Evolutionary conservation across 2,113 vertebrate species (phyloP), one percentile per base, ranked within the genome.

Genomic region (Pogona vitticeps): DNA sequence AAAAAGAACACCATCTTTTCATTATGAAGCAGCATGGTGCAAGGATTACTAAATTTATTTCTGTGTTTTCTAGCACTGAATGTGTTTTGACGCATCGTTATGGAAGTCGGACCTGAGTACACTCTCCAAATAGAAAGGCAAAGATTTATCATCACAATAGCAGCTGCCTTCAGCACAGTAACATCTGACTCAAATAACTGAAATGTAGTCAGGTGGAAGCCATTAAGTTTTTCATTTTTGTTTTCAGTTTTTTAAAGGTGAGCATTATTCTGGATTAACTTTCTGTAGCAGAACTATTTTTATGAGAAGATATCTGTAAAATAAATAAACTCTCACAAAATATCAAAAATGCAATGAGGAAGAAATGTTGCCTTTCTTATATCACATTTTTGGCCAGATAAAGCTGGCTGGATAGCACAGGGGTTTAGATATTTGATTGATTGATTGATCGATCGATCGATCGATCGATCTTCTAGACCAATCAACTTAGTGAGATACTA

Each of bases 1-100:
- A 61, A 36, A 68, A 76, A 0, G 3, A 58, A 87, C 86, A 86
- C 0, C 76, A 90, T 90, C 77, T 93, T 83, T 90, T 94, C 82
- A 0, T 91, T 94, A 83, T 87, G 92, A 82, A 88, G 92, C 88
- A 93, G 85, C 75, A 40, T 85, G 92, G 91, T 94, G 85, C 88
- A 94, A 91, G 93, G 91, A 90, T 93, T 93, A 84, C 87, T 89
- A 80, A 92, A 93, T 94, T 95, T 93, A 94, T 90, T 95, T 93
- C 91, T 92, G 84, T 91, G 86, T 91, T 92, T 94, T 94, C 91
- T 90, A 93, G 91, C 92, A 91, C 0, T 21, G 78, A 91, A 94
- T 90, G 91, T 91, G 83, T 91, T 93, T 91, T 91, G 88, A 67
- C 23, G 6, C 58, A 76, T 82, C 76, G 61, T 82, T 86, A 88